Base-by-base conservation (phyloP, 2,113 vertebrate genomes). In the Pteronura brasiliensis region DNA sequence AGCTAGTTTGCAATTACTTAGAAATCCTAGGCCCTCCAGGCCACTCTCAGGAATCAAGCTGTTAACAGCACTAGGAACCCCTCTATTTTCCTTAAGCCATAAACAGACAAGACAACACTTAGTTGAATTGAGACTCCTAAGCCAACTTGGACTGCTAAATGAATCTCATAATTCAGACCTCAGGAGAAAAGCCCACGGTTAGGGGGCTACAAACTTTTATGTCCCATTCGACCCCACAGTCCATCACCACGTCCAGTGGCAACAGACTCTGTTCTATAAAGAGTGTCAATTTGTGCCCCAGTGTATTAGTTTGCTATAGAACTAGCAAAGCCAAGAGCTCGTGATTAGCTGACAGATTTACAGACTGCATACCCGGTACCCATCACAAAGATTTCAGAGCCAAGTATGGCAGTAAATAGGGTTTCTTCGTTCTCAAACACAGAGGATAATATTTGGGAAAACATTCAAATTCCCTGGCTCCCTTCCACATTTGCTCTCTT, bases 371-470 rank as follows among this genome's bases (percentile, higher is more conserved):
- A 90, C 27, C 47, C 1, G 0, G 18, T 71, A 85, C 82, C 20
- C 74, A n/a, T 93, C 94, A 71, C 61, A 36, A 95, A 49, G 47
- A 93, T 96, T 90, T 93, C 92, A 88, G 83, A 90, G 69, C 79
- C 74, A 95, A 95, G 36, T 65, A 74, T 89, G 93, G 29, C 29
- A 96, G 80, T 96, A 96, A 96, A 93, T 81, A 96, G 72, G 44
- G 93, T 96, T 93, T 96, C 87, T 92, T 97, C 92, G 81, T 96
- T 96, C 83, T 97, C 79, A 95, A 97, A 97, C 92, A 95, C 61
- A 87, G 72, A 11, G 49, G 47, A 86, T 85, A 85, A 89, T 95
- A 95, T 96, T 96, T 96, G 69, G 69, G 95, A 94, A 96, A 97
- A 89, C 31, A 81, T 49, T 87, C 42, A 90, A 92, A 96, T 84